Percentiles rank a stretch among this genome's conserved stretches.
Evolutionary conservation across 2,797 vertebrate species (phyloP).

Genomic region (Orientallactaga sibirica): DNA sequence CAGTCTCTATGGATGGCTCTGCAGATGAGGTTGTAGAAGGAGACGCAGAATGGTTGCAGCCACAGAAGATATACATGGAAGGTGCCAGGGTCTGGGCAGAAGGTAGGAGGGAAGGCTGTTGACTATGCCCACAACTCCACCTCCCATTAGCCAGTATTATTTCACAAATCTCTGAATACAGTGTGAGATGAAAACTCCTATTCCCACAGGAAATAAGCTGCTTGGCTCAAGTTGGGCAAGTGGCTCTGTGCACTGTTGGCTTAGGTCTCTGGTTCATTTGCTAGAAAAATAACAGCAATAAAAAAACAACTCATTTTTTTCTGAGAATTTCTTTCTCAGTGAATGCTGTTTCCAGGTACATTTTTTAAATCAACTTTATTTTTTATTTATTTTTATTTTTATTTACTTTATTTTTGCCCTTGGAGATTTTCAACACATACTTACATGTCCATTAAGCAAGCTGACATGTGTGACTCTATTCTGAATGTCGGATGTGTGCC

Average conservation of each 20-base stretch:
- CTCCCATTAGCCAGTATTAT: neutral
- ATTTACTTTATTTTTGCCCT: conserved; percentile 34
- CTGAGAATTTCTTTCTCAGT: conserved; percentile 15
- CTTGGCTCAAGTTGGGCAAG: neutral
- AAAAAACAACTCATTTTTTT: conserved; percentile 6
- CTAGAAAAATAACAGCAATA: conserved; percentile 16
- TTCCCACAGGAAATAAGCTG: neutral
- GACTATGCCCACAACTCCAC: neutral
- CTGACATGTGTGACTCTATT: neutral
- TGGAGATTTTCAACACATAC: conserved; percentile 19
- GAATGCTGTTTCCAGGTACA: neutral
- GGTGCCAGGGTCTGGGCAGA: neutral
- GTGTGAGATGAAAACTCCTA: conserved; percentile 16
- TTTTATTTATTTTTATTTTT: no score
- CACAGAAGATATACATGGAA: no score
- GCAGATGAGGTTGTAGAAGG: neutral
- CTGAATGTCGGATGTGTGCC: neutral
- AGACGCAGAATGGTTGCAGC: neutral
- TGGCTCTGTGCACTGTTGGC: conserved; percentile 28
- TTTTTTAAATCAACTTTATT: neutral
- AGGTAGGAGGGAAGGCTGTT: neutral
- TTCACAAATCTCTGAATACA: neutral
- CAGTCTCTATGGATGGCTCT: neutral
- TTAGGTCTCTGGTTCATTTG: conserved; percentile 13
- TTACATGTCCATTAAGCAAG: neutral